Evolutionary conservation across 2,797 vertebrate genomes (phyloP), one percentile per base, ranked within the genome.

Genomic region (Ctenopoma multispine): DNA sequence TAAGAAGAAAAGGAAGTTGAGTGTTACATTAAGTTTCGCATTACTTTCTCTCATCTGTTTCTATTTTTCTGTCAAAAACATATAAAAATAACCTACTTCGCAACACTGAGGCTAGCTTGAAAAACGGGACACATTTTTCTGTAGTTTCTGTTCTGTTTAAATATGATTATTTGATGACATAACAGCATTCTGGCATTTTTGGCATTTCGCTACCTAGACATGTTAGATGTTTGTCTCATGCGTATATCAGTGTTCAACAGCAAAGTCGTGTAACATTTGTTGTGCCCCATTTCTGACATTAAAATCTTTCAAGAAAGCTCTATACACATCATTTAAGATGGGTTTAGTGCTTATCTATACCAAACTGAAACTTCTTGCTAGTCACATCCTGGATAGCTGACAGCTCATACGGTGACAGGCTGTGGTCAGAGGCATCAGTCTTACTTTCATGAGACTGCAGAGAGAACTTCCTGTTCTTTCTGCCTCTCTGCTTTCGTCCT

Each of bases 321-420:
- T 4, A 4, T 18, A 6, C 41, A n/a, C n/a, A 62, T 62, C 7
- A 48, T 49, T 1, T 2, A 44, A 66, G 47, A 59, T 48, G 11
- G 7, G 6, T 29, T 29, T 29, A 29, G 27, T 29, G 27, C 27
- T 29, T 4, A 57, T 77, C 24, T 68, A n/a, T 54, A 74, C 14
- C 15, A 51, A 83, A 63, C 34, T 23, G 21, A n/a, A 62, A 81
- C 79, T 89, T 91, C 85, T 90, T 93, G 89, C 63, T 65, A 77
- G 84, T 89, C 87, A 86, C 69, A 75, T 90, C 83, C 89, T 88
- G 87, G 73, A 82, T 56, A 65, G 55, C 57, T 72, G 79, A 73
- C 71, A 80, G 73, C 71, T 89, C 86, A 79, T 82, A 58, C 81
- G 77, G 68, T 80, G 77, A 87, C 87, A 87, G 71, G 66, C 83